phyloP scores from a whole-genome alignment of 2,113 vertebrate genomes.

The Toxostoma redivivum region DNA sequence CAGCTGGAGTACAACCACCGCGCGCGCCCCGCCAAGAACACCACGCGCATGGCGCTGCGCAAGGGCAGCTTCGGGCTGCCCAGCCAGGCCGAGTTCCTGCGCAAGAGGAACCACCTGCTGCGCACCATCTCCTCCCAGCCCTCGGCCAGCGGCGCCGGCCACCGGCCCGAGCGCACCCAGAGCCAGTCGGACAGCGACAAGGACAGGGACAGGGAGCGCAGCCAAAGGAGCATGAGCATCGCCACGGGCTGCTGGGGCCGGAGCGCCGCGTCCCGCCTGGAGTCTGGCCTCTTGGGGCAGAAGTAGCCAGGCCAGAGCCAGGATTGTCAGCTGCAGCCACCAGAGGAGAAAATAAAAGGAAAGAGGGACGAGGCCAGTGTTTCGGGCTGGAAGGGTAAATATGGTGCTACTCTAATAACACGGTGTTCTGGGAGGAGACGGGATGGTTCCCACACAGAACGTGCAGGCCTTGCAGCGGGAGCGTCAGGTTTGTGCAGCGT shows the following conservation, averaged over 20 bases:
- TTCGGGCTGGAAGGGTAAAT: conserved; percentile 48
- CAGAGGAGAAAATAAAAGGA: background rate
- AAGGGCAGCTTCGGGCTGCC: conserved; percentile 96
- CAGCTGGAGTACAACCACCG: conserved; percentile 94
- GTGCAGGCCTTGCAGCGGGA: conserved; percentile 60
- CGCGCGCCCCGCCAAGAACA: conserved; percentile 87
- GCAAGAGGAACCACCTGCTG: conserved; percentile 93
- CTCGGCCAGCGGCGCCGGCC: conserved; percentile 27
- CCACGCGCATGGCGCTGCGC: conserved; percentile 89
- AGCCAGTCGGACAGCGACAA: conserved; percentile 87
- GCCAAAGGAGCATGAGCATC: conserved; percentile 92
- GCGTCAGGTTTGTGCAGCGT: background rate
- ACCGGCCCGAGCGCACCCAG: conserved; percentile 86
- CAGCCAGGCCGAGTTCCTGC: conserved; percentile 88
- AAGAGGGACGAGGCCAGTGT: conserved; percentile 25
- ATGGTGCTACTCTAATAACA: conserved; percentile 72
- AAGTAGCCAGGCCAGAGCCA: conserved; percentile 54
- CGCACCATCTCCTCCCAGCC: conserved; percentile 92
- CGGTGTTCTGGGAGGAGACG: conserved; percentile 30
- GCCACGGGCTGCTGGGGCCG: conserved; percentile 96
- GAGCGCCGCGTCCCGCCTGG: conserved; percentile 74
- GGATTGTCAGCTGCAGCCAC: background rate
- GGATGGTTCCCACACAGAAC: background rate
- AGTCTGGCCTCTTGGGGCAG: conserved; percentile 74
- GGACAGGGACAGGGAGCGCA: conserved; percentile 79